Evolutionary conservation across 2,113 vertebrate genomes (phyloP), one percentile per base, ranked within the genome.

Genomic region (Bufo gargarizans): DNA sequence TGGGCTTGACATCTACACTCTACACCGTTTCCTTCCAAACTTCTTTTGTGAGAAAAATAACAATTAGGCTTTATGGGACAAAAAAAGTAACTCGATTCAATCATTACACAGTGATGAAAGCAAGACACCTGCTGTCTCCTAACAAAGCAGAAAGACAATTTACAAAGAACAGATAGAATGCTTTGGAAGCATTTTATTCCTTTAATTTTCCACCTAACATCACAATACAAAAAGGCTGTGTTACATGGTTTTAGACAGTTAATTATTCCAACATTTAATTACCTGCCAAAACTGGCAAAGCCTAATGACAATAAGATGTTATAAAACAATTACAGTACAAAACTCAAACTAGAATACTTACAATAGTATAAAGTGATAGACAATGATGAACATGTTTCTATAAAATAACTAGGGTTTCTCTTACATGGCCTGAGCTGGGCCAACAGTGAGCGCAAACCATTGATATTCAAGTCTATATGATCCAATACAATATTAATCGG

Each of bases 271-370:
- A 86, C 84, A 86, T 47, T 63, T 86, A 86, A 77, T 77, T 86
- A 72, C 50, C 67, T 85, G 84, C 4, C 56, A 77, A 49, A 77
- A 86, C 72, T 63, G 53, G 59, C 83, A 85, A 84, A 55, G 65
- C 19, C 72, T 76, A 76, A 76, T 76, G 72, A 76, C 72, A 76
- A 83, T 45, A 63, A 83, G 61, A 83, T n/a, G 71, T 33, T 71
- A 84, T 69, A 53, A 53, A 84, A 71, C 65, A 84, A 69, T 84
- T 84, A 71, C n/a, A 84, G n/a, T 22, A 69, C n/a, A 71, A 55
- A 71, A 91, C 84, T 92, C 90, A 89, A 91, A 93, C 92, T 93
- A 4, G 33, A 69, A 94, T 67, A 12, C n/a, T 82, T 22, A 83
- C 20, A 84, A 69, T 49, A 71, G 33, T 81, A 47, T 5, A 83